Evolutionary conservation across 2,797 vertebrate species (phyloP).

Genomic region (Clarias fuscus): DNA sequence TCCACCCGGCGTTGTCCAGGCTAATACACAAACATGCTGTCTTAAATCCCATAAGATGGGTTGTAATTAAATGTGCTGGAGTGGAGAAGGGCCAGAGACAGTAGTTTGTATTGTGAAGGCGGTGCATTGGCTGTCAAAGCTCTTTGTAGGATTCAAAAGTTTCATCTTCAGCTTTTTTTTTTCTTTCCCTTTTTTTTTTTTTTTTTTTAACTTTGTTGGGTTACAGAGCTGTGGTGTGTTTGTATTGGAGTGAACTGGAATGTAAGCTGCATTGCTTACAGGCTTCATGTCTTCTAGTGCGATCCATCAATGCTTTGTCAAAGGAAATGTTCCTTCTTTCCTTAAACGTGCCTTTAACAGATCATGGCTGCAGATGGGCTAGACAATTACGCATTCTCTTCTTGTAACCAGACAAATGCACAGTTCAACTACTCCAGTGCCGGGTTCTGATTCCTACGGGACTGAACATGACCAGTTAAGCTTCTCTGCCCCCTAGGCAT

Average conservation of each 20-base stretch:
- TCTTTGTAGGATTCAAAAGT: conserved; percentile 52
- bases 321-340: not conserved
- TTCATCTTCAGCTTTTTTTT: conserved; percentile 50
- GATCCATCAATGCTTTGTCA: conserved; percentile 19
- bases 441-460: conserved; percentile 19
- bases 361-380: not conserved
- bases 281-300: not conserved
- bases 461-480: conserved; percentile 49
- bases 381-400: not conserved
- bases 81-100: conserved; percentile 55
- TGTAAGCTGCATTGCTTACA: conserved; percentile 24
- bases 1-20: conserved; percentile 58
- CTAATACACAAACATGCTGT: conserved; percentile 60
- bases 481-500: conserved; percentile 48
- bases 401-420: conserved; percentile 7
- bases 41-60: conserved; percentile 57
- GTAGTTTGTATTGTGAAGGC: conserved; percentile 54
- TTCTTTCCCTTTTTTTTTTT: conserved; percentile 36
- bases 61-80: conserved; percentile 63
- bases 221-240: conserved; percentile 12
- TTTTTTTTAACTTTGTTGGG: conserved; percentile 21
- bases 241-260: conserved; percentile 18
- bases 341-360: not conserved
- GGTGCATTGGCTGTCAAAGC: conserved; percentile 56
- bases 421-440: conserved; percentile 38